A percentile compares a stretch with the other conserved stretches of the same genome.
Conservation (phyloP, 2,113 vertebrate genomes). For the Gambusia affinis region DNA sequence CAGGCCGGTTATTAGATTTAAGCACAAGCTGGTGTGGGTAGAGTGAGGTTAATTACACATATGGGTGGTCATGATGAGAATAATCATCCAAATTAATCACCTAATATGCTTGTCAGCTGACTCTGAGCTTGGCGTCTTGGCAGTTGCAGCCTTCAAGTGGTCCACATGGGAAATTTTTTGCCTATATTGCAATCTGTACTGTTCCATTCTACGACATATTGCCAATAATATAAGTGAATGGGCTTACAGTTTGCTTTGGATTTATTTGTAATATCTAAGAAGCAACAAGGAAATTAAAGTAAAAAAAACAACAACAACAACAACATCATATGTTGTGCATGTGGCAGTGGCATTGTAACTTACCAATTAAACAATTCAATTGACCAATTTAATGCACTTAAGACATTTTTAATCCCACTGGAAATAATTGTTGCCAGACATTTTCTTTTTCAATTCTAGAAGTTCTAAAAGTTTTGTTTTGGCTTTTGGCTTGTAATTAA, state of each 20-base stretch:
- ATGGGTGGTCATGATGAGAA: constrained; percentile 19
- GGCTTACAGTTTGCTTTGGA: background rate
- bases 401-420: no score
- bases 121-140: constrained; percentile 8
- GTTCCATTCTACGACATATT: constrained; percentile 11
- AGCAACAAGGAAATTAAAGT: background rate
- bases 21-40: constrained; percentile 42
- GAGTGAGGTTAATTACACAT: constrained; percentile 48
- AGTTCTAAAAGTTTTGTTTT: no score
- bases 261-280: background rate
- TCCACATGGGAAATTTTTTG: constrained; percentile 9
- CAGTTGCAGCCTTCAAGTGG: constrained; percentile 15
- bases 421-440: no score
- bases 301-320: background rate
- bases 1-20: constrained; percentile 42
- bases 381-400: no score
- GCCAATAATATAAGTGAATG: background rate
- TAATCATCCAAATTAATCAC: constrained; percentile 45
- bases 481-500: no score
- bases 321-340: background rate
- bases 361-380: no score
- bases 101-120: constrained; percentile 32
- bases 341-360: background rate
- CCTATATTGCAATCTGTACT: constrained; percentile 7
- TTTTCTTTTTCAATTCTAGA: no score